phyloP scores from a whole-genome alignment of 2,888 invertebrate genomes.

The Oxytorus armatus region DNA sequence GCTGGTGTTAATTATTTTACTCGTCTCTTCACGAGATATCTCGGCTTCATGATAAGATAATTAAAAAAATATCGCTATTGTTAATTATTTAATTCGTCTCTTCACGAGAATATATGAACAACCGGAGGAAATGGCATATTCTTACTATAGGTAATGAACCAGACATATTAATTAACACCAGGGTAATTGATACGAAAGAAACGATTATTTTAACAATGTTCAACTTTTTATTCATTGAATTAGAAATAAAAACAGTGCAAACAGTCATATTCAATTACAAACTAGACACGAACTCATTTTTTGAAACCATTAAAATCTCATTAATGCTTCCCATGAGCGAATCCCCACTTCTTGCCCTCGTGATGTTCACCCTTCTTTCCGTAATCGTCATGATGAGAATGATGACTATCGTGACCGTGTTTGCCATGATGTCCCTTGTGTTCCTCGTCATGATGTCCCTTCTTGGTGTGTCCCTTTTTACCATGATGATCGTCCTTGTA shows the following conservation, averaged over 20 bases:
- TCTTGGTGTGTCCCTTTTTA: slow-evolving; percentile 88
- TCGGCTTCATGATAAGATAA: no score
- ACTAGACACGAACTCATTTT: slow-evolving; percentile 9
- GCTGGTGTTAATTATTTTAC: no score
- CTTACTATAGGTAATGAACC: no score
- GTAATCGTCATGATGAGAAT: slow-evolving; percentile 86
- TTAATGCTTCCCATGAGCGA: slow-evolving; percentile 84
- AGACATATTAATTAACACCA: no score
- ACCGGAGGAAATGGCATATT: no score
- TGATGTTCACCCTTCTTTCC: slow-evolving; percentile 87
- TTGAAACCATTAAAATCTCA: slow-evolving; percentile 83
- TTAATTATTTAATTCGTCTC: no score
- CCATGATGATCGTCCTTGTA: slow-evolving; percentile 88
- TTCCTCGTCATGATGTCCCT: slow-evolving; percentile 88
- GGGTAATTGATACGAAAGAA: no score
- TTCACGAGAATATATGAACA: no score
- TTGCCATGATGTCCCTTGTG: slow-evolving; percentile 88
- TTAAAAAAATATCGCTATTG: no score
- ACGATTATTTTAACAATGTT: slow-evolving; percentile 3
- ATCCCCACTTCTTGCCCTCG: slow-evolving; percentile 85
- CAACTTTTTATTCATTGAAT: slow-evolving; percentile 33
- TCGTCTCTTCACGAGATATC: no score
- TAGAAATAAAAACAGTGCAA: slow-evolving; percentile 36
- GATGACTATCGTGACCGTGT: slow-evolving; percentile 88
- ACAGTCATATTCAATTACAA: slow-evolving; percentile 13